phyloP scores from a whole-genome alignment of 2,113 vertebrate genomes.

The Oncorhynchus nerka region DNA sequence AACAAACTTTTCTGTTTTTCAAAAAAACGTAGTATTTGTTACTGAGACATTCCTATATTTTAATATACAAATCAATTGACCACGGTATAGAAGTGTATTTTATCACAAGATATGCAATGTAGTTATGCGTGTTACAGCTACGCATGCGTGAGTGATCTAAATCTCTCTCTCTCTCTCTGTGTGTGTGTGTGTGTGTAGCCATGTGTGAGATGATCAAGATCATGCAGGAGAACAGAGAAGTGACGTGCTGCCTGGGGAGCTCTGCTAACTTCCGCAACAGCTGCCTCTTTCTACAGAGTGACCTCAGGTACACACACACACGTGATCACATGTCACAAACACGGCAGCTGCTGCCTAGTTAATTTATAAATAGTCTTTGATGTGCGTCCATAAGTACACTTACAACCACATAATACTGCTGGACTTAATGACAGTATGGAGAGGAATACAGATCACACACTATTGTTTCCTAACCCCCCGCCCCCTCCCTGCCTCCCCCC shows the following conservation, averaged over 20 bases:
- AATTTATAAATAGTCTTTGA: not conserved
- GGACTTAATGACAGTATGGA: not conserved
- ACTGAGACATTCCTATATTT: too few relatives aligned
- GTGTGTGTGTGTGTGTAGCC: constrained; percentile 64
- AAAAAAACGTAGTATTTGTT: too few relatives aligned
- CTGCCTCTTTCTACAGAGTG: constrained; percentile 47
- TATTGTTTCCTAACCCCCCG: not conserved
- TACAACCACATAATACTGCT: not conserved
- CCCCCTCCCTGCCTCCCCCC: constrained; percentile 8
- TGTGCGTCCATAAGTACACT: not conserved
- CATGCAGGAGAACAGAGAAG: constrained; percentile 97
- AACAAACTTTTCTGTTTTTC: too few relatives aligned
- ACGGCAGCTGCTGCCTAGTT: not conserved
- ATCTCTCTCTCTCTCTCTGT: not conserved
- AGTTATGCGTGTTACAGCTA: too few relatives aligned
- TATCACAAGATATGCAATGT: too few relatives aligned
- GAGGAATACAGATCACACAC: not conserved
- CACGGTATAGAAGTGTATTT: too few relatives aligned
- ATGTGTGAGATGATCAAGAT: constrained; percentile 99
- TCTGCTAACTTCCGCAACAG: constrained; percentile 93
- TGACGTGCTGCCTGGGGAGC: constrained; percentile 96
- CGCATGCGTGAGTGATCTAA: not conserved
- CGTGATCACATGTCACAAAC: not conserved
- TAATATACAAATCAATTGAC: not conserved
- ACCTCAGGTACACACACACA: not conserved